Evolutionary conservation across 1,140 invertebrate species (phyloP), one percentile per base, ranked within the genome.

Genomic region (Anadara kagoshimensis): DNA sequence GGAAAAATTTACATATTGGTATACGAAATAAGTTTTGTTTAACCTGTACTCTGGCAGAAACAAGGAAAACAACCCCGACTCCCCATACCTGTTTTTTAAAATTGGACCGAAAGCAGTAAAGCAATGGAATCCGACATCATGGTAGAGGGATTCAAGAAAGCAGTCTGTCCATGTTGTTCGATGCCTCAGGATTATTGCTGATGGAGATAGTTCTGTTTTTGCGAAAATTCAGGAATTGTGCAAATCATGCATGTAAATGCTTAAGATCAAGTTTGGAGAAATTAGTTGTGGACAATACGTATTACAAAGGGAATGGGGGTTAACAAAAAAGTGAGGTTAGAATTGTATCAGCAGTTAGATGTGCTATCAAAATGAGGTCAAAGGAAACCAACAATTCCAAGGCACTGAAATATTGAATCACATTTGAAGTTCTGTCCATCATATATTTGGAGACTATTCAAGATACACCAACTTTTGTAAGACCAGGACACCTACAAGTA

Each of bases 191-290:
- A n/a, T n/a, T n/a, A n/a, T n/a, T n/a, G n/a, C n/a, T n/a, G n/a
- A n/a, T n/a, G n/a, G n/a, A n/a, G n/a, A n/a, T n/a, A n/a, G n/a
- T n/a, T n/a, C n/a, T n/a, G n/a, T n/a, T n/a, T n/a, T n/a, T n/a
- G n/a, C n/a, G n/a, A n/a, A n/a, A n/a, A n/a, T n/a, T n/a, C n/a
- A n/a, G n/a, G n/a, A n/a, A 85, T 73, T 86, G 84, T 76, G 75
- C 67, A 18, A 86, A 85, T 51, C 81, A 86, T 75, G 67, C 76
- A 53, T 56, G 51, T 79, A 90, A 82, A 85, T 90, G 47, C 87
- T 89, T 79, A 68, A 80, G 59, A 8, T 56, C 54, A 86, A 85
- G 72, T 11, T 71, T 78, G 57, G 83, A 69, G 56, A 75, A 75
- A 61, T 20, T 78, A 24, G 58, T 80, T 0, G 20, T 47, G 1